Percentiles rank a stretch among this genome's conserved stretches.
Conservation (phyloP, 2,113 vertebrate species). For the Solenodon paradoxus region DNA sequence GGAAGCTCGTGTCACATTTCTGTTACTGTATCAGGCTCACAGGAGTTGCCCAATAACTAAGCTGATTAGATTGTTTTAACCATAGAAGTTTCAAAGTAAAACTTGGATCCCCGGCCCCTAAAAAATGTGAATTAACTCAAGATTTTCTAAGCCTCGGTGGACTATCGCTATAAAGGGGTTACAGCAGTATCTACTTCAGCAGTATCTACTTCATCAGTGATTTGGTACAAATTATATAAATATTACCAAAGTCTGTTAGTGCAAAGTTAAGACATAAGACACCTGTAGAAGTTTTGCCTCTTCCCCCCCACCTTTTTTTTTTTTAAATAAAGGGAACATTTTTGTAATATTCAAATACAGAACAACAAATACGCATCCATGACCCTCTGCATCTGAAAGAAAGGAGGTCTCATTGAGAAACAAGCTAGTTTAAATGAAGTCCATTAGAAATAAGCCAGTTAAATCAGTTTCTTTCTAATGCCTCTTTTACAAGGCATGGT, state of each 20-base stretch:
- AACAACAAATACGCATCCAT: neutral
- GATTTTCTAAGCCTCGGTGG: neutral
- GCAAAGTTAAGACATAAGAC: neutral
- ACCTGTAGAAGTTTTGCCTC: neutral
- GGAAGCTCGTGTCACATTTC: neutral
- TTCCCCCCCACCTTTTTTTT: neutral
- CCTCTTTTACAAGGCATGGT: too few relatives aligned
- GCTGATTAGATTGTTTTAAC: neutral
- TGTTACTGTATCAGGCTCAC: neutral
- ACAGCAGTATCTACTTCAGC: neutral
- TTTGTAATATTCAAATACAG: neutral
- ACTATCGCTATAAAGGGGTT: neutral
- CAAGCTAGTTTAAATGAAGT: neutral
- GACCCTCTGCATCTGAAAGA: neutral
- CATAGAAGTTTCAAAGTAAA: neutral
- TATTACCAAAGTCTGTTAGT: neutral
- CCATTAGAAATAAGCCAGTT: neutral
- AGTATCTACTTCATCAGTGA: neutral
- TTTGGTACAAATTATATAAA: neutral
- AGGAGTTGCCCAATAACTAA: neutral
- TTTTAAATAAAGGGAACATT: neutral
- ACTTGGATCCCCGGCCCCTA: neutral
- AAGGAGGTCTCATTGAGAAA: neutral
- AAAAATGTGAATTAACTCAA: neutral
- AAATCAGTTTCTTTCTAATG: neutral